phyloP scores from a whole-genome alignment of 1,140 invertebrate species.

The Callitettix versicolor region DNA sequence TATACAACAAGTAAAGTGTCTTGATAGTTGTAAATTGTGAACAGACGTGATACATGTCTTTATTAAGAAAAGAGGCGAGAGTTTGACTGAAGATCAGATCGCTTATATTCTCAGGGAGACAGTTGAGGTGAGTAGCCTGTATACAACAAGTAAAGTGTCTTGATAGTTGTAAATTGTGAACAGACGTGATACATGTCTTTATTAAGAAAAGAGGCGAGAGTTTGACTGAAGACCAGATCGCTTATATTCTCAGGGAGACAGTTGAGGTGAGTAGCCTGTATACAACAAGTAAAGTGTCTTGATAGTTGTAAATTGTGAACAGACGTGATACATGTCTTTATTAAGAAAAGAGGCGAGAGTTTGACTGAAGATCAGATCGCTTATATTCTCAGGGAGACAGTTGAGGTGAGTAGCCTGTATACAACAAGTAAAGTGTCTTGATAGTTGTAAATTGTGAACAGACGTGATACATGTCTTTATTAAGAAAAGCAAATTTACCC shows the following conservation, averaged over 20 bases:
- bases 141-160: too few relatives aligned
- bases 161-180: too few relatives aligned
- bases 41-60: conserved; percentile 70
- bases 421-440: too few relatives aligned
- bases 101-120: conserved; percentile 71
- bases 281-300: too few relatives aligned
- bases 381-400: conserved; percentile 66
- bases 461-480: conserved; percentile 66
- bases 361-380: conserved; percentile 65
- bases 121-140: conserved; percentile 38
- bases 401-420: conserved; percentile 44
- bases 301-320: too few relatives aligned
- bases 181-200: conserved; percentile 65
- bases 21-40: too few relatives aligned
- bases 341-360: conserved; percentile 46
- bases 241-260: conserved; percentile 68
- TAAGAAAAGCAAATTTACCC: too few relatives aligned
- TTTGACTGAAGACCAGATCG: conserved; percentile 62
- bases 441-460: too few relatives aligned
- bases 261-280: conserved; percentile 38
- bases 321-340: conserved; percentile 61
- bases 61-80: conserved; percentile 46
- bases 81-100: conserved; percentile 60
- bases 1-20: too few relatives aligned
- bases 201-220: conserved; percentile 47